Base-by-base conservation (phyloP, 2,797 vertebrate genomes). In the Hydrolagus colliei region DNA sequence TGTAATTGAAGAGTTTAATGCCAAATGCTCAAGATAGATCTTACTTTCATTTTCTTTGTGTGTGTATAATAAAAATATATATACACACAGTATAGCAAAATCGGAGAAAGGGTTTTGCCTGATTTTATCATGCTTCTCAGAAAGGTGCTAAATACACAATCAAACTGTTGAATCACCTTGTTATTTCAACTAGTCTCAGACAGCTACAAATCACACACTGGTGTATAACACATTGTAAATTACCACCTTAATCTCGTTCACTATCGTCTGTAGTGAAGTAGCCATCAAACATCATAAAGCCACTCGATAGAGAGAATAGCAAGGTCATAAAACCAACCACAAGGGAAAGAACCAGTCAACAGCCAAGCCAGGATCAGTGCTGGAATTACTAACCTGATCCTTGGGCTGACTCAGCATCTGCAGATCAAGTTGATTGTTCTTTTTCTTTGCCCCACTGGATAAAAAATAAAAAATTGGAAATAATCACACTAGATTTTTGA, bases 371-470 rank as follows among this genome's bases (percentile, higher is more conserved):
- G n/a, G 16, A 71, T 68, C 32, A 8, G 22, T 32, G 78, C 35
- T 80, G 41, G 41, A 3, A 35, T 3, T 16, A 20, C 79, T 35
- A 35, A 41, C 79, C 79, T 84, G 79, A 4, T 18, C 16, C 1
- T 84, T 32, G 10, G 65, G 5, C 10, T 41, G 16, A 84, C 63
- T 20, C 65, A 84, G 65, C 65, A 52, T 84, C 18, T 84, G 18
- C 79, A 67, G 65, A 35, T 84, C 79, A 52, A 18, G 9, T 84
- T 71, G 79, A 65, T 84, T 84, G 41, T 52, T 52, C 41, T 27
- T 27, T 87, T 91, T 88, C 16, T 91, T 87, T 9, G 93, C 89
- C 2, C 91, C 89, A 88, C 94, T 94, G 88, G 86, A 93, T 93
- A 86, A 72, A 2, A 90, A 88, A 92, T 71, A 86, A 89, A 89